Conservation (phyloP, 2,888 invertebrate genomes). For the Mamestra brassicae region DNA sequence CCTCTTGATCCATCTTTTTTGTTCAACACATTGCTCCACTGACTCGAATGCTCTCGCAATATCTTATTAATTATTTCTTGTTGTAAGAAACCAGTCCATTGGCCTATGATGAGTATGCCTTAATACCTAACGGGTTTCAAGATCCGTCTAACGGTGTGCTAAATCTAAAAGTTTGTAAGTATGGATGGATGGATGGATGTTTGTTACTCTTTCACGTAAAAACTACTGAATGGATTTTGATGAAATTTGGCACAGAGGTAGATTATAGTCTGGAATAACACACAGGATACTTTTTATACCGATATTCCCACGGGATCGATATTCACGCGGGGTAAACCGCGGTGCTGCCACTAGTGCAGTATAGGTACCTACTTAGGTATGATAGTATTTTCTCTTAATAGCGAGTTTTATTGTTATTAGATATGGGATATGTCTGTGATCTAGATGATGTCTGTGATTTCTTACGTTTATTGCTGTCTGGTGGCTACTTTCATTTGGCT, state of each 20-base stretch:
- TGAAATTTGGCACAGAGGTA: too few relatives aligned
- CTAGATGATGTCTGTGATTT: conserved; percentile 20
- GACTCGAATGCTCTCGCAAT: conserved; percentile 56
- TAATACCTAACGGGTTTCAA: conserved; percentile 10
- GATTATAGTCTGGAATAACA: too few relatives aligned
- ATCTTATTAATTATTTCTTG: conserved; percentile 43
- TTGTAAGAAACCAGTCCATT: conserved; percentile 35
- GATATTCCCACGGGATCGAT: too few relatives aligned
- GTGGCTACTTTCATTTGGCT: not conserved
- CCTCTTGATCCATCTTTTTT: conserved; percentile 46
- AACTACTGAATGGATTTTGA: too few relatives aligned
- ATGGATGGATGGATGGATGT: too few relatives aligned
- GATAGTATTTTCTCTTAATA: conserved; percentile 24
- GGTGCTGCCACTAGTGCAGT: conserved; percentile 21
- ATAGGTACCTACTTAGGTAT: conserved; percentile 3
- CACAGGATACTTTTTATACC: too few relatives aligned
- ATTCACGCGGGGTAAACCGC: too few relatives aligned
- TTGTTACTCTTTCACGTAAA: too few relatives aligned
- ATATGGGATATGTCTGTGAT: conserved; percentile 11
- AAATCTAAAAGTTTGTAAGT: conserved; percentile 1
- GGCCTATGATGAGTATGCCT: conserved; percentile 21
- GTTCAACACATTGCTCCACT: conserved; percentile 42
- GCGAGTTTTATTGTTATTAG: conserved; percentile 12
- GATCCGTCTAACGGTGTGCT: conserved; percentile 22
- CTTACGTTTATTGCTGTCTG: not conserved